Percentiles rank a stretch among this genome's conserved stretches.
Evolutionary conservation across 2,797 vertebrate genomes (phyloP).

Genomic region (Benthosema pterotum): DNA sequence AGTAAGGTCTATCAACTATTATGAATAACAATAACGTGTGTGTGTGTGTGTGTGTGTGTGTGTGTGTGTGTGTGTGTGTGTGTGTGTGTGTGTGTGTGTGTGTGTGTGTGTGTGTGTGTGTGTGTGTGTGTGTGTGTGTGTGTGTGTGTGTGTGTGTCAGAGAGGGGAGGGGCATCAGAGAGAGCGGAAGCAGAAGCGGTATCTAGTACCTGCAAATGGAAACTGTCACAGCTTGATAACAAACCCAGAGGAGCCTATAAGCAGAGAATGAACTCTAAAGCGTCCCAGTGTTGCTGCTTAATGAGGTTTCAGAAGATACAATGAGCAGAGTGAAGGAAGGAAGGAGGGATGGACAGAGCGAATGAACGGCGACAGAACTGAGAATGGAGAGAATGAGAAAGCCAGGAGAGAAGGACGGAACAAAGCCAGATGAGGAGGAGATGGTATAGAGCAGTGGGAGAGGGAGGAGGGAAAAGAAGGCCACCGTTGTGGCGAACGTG

Average conservation of each 20-base stretch:
- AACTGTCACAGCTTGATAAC: slow-evolving; percentile 72
- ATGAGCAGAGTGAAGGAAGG: slow-evolving; percentile 7
- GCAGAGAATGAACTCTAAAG: slow-evolving; percentile 64
- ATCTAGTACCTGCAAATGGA: slow-evolving; percentile 75
- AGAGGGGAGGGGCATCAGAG: not conserved
- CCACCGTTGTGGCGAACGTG: slow-evolving; percentile 21
- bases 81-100: too few relatives aligned
- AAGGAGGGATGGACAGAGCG: slow-evolving; percentile 2
- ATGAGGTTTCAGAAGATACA: slow-evolving; percentile 62
- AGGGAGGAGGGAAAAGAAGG: slow-evolving; percentile 30
- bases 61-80: too few relatives aligned
- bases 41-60: too few relatives aligned
- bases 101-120: too few relatives aligned
- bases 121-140: too few relatives aligned
- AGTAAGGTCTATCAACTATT: too few relatives aligned
- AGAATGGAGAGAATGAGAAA: not conserved
- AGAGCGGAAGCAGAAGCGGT: slow-evolving; percentile 43
- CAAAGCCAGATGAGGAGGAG: slow-evolving; percentile 9
- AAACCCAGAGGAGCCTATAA: slow-evolving; percentile 56
- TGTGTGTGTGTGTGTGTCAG: not conserved
- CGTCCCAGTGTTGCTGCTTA: slow-evolving; percentile 56
- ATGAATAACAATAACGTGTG: too few relatives aligned
- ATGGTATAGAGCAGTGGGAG: slow-evolving; percentile 2
- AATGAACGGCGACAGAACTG: not conserved
- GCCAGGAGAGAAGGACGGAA: not conserved